These are phyloP conservation scores for Hartigia nigra DNA, from an alignment of 2,888 invertebrate species.

Conservation along the genomic window DNA sequence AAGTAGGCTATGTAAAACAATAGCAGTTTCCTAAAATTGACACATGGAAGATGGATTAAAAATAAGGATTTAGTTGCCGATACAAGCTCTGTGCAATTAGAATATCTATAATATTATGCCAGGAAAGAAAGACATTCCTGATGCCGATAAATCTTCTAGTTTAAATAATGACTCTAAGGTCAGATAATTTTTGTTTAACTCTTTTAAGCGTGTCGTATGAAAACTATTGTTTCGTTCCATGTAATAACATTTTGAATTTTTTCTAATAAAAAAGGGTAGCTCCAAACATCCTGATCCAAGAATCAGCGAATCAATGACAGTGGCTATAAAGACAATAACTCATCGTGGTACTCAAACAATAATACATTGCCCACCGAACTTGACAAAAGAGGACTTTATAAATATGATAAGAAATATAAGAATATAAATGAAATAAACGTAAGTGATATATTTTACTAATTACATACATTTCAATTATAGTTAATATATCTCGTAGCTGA, in stretches of 20 bases:
- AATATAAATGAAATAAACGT: neutral
- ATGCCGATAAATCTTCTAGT: neutral
- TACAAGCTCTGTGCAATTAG: neutral
- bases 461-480: neutral
- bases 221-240: neutral
- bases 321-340: constrained; percentile 40
- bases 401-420: constrained; percentile 28
- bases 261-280: neutral
- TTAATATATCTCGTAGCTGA: neutral
- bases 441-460: neutral
- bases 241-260: neutral
- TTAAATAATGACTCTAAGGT: neutral
- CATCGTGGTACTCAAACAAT: constrained; percentile 48
- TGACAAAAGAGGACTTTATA: constrained; percentile 40
- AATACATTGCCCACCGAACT: constrained; percentile 40
- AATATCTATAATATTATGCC: neutral
- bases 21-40: neutral
- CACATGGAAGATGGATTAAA: neutral
- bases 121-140: neutral
- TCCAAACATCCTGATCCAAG: constrained; percentile 17
- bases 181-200: neutral
- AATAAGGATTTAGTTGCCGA: neutral
- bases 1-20: neutral
- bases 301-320: constrained; percentile 42
- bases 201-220: neutral